phyloP scores from a whole-genome alignment of 1,140 invertebrate genomes.

The Monochamus saltuarius region DNA sequence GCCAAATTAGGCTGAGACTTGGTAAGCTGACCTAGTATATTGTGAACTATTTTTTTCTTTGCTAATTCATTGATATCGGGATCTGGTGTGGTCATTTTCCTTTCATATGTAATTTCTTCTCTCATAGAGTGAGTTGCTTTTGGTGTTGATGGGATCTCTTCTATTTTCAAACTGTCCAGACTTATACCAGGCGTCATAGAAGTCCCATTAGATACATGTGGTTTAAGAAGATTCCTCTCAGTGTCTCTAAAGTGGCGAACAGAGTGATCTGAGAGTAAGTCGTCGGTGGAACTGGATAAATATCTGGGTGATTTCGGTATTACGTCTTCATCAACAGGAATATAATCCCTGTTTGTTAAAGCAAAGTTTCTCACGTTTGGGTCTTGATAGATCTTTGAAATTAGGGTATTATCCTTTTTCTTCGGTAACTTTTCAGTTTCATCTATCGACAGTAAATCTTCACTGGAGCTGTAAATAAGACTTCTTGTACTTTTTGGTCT shows the following conservation, averaged over 20 bases:
- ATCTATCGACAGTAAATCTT: slow-evolving; percentile 25
- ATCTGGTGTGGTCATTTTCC: slow-evolving; percentile 11
- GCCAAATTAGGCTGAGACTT: slow-evolving; percentile 11
- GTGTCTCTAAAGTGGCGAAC: no score
- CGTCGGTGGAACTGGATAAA: slow-evolving; percentile 20
- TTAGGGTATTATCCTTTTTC: slow-evolving; percentile 39
- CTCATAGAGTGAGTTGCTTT: background rate
- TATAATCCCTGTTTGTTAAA: slow-evolving; percentile 10
- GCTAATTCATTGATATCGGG: slow-evolving; percentile 21
- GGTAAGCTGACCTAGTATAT: slow-evolving; percentile 13
- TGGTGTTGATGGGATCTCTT: no score
- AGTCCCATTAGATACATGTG: slow-evolving; percentile 12
- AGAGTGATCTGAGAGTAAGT: no score
- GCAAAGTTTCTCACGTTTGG: slow-evolving; percentile 30
- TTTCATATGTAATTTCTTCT: background rate
- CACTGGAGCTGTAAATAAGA: slow-evolving; percentile 26
- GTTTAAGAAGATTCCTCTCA: no score
- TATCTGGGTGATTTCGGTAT: slow-evolving; percentile 28
- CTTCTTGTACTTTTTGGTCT: slow-evolving; percentile 10
- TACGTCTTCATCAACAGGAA: slow-evolving; percentile 23
- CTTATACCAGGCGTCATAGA: slow-evolving; percentile 31
- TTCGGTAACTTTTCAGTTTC: slow-evolving; percentile 12
- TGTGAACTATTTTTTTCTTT: slow-evolving; percentile 20
- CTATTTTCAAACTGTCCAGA: slow-evolving; percentile 10
- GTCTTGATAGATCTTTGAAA: slow-evolving; percentile 39